Base-by-base conservation (phyloP, 2,113 vertebrate species). In the Rhinoptilus africanus region DNA sequence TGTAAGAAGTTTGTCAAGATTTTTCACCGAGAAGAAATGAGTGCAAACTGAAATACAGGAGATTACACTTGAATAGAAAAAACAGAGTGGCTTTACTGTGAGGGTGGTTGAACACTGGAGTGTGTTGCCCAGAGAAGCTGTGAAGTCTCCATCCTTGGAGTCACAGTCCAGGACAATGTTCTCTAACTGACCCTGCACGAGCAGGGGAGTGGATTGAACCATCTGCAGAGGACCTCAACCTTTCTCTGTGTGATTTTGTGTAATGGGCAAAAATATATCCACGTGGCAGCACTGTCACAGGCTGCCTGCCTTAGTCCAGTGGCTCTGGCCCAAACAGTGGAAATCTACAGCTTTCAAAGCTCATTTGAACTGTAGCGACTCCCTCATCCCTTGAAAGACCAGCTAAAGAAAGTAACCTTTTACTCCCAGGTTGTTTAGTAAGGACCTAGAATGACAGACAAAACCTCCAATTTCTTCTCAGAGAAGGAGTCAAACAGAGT, bases 241-340 rank as follows among this genome's bases (percentile, higher is more conserved):
- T 64, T 56, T 57, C 14, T 20, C 53, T 59, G 10, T n/a, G 39
- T 30, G 43, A 35, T 34, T 37, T 26, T 13, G 4, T 73, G n/a
- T 34, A 28, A 30, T 2, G 6, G 18, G 26, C 9, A 85, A 77
- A 93, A 47, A 34, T 8, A 51, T 24, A 51, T 4, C 51, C 39
- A 14, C 0, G 0, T 28, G 37, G 43, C 56, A 89, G 60, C 35
- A 8, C 5, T 32, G 4, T 4, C 64, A 13, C 59, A 71, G 22
- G 37, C 39, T 60, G 37, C 64, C 37, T 63, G 54, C 9, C n/a
- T 78, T 24, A 48, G 12, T 35, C n/a, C 39, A n/a, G 15, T 9
- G 24, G 35, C 30, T 41, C 50, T 32, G 30, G 5, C 28, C 39
- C 72, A 76, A 81, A 37, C 13, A 63, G 48, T 1, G 17, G 56